Evolutionary conservation across 2,888 invertebrate genomes (phyloP).

Genomic region (Agrilus mali): DNA sequence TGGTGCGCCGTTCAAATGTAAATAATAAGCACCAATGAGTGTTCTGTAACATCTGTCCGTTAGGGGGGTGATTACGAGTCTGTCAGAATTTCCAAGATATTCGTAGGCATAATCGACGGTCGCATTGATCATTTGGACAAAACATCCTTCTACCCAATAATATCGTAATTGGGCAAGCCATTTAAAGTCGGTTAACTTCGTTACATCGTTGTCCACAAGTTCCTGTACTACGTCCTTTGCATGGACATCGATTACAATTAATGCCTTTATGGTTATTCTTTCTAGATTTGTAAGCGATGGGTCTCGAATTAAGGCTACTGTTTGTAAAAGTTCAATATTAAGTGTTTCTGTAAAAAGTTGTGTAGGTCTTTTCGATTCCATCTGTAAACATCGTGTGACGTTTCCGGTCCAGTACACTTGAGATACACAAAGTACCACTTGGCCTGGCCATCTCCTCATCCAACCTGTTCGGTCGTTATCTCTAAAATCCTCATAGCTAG

Average conservation of each 20-base stretch:
- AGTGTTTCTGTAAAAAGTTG: constrained; percentile 48
- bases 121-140: constrained; percentile 67
- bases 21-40: constrained; percentile 67
- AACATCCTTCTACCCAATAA: constrained; percentile 54
- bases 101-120: constrained; percentile 70
- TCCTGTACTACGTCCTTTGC: constrained; percentile 69
- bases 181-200: constrained; percentile 65
- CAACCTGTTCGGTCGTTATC: constrained; percentile 48
- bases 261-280: constrained; percentile 66
- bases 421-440: constrained; percentile 66
- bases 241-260: constrained; percentile 78
- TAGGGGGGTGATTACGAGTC: constrained; percentile 62
- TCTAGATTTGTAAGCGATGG: constrained; percentile 57
- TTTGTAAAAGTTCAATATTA: constrained; percentile 53
- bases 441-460: constrained; percentile 70
- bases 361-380: constrained; percentile 34
- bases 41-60: constrained; percentile 75
- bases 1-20: constrained; percentile 75
- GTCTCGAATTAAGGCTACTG: constrained; percentile 59
- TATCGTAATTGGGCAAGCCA: constrained; percentile 77
- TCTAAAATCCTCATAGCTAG: constrained; percentile 53
- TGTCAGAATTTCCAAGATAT: constrained; percentile 69
- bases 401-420: constrained; percentile 77
- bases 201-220: constrained; percentile 47
- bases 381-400: constrained; percentile 29